Evolutionary conservation across 2,888 invertebrate species (phyloP).

Genomic region (Anticlea derivata): DNA sequence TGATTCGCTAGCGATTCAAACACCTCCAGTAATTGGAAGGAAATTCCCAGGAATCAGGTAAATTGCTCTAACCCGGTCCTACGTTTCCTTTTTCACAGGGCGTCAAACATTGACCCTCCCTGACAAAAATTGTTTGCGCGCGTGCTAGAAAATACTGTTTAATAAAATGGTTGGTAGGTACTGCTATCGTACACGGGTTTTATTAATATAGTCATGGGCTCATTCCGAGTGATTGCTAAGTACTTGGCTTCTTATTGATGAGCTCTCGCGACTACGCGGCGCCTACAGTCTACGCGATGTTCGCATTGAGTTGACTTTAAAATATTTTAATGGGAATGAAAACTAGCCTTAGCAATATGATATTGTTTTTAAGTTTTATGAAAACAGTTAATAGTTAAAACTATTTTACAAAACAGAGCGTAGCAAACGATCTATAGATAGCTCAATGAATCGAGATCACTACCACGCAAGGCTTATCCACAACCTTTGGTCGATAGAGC

Average conservation of each 20-base stretch:
- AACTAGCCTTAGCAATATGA: too few relatives aligned
- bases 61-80: neutral
- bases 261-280: conserved; percentile 72
- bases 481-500: too few relatives aligned
- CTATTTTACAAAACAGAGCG: too few relatives aligned
- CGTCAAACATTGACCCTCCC: neutral
- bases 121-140: neutral
- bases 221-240: conserved; percentile 55
- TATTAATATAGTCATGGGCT: conserved; percentile 47
- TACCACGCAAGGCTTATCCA: too few relatives aligned
- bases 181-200: neutral
- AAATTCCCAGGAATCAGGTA: neutral
- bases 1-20: neutral
- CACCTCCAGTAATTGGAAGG: neutral
- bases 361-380: too few relatives aligned
- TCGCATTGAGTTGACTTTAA: neutral
- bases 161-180: too few relatives aligned
- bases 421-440: too few relatives aligned
- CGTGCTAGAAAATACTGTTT: too few relatives aligned
- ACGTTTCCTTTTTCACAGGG: neutral
- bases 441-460: too few relatives aligned
- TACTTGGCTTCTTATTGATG: conserved; percentile 76
- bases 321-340: neutral
- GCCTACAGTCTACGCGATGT: conserved; percentile 43
- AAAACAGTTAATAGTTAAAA: too few relatives aligned